Percentiles rank a stretch among this genome's conserved stretches.
Evolutionary conservation across 1,140 invertebrate species (phyloP).

Genomic region (Pectinophora gossypiella): DNA sequence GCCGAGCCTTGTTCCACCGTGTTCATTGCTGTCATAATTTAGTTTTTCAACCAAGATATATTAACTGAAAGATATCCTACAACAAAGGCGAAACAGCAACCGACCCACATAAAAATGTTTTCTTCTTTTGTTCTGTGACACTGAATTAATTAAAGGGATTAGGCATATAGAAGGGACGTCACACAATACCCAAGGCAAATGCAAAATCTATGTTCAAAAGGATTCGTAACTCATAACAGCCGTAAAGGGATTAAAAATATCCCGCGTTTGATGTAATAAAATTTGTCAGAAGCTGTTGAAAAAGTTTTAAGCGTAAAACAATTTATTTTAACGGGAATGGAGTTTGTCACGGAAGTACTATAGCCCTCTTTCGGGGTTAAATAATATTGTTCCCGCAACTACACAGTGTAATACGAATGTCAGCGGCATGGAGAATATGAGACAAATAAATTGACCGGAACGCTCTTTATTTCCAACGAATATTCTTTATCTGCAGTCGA

Average conservation of each 20-base stretch:
- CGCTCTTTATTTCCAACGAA: not conserved
- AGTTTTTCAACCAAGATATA: slow-evolving; percentile 29
- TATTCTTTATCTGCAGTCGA: not conserved
- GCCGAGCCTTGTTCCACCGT: not conserved
- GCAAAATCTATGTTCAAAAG: not conserved
- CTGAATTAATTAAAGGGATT: not conserved
- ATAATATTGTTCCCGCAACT: not conserved
- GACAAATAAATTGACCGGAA: not conserved
- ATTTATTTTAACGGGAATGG: too few relatives aligned
- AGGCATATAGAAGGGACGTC: not conserved
- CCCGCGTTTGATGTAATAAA: not conserved
- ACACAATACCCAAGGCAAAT: not conserved
- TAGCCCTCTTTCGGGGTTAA: not conserved
- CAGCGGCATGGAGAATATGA: not conserved
- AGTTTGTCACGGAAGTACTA: too few relatives aligned
- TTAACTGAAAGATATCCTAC: slow-evolving; percentile 19
- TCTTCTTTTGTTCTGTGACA: not conserved
- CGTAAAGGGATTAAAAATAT: not conserved
- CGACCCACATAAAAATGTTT: not conserved
- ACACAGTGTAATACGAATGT: not conserved
- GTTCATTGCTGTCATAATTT: slow-evolving; percentile 26
- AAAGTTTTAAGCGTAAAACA: not conserved
- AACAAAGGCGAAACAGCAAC: slow-evolving; percentile 2
- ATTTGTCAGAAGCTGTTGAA: not conserved
- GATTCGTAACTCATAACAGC: not conserved